A percentile compares a stretch with the other conserved stretches of the same genome.
phyloP scores from a whole-genome alignment of 2,113 vertebrate genomes.

The Corydoras maculifer region DNA sequence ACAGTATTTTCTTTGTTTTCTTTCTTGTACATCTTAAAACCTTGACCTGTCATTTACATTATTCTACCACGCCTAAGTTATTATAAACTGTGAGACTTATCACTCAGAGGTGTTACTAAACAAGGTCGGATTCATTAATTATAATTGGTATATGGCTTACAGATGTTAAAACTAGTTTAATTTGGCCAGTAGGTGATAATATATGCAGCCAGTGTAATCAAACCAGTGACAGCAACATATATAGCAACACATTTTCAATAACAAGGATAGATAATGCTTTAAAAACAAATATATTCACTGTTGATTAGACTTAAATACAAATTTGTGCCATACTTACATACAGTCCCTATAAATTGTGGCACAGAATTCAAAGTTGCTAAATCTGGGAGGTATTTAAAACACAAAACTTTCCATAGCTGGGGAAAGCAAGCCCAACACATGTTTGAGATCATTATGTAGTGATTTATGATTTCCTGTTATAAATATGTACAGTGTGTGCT shows the following conservation, averaged over 20 bases:
- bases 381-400: constrained; percentile 28
- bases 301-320: neutral
- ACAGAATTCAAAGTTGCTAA: neutral
- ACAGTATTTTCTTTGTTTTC: too few relatives aligned
- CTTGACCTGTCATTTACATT: neutral
- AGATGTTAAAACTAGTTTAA: neutral
- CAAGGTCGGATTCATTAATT: neutral
- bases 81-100: constrained; percentile 16
- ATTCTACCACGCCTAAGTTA: constrained; percentile 13
- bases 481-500: constrained; percentile 28
- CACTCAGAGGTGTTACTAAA: constrained; percentile 21
- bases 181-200: neutral
- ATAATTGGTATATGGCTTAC: neutral
- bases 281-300: neutral
- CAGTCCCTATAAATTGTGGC: neutral
- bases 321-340: neutral
- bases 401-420: constrained; percentile 18
- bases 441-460: constrained; percentile 24
- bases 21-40: too few relatives aligned
- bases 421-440: constrained; percentile 25
- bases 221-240: neutral
- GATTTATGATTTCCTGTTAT: constrained; percentile 33
- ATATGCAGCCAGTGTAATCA: neutral
- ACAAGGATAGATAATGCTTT: neutral
- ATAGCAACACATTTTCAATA: neutral